Conservation (phyloP, 1,140 invertebrate species). For the Hyphantria cunea region DNA sequence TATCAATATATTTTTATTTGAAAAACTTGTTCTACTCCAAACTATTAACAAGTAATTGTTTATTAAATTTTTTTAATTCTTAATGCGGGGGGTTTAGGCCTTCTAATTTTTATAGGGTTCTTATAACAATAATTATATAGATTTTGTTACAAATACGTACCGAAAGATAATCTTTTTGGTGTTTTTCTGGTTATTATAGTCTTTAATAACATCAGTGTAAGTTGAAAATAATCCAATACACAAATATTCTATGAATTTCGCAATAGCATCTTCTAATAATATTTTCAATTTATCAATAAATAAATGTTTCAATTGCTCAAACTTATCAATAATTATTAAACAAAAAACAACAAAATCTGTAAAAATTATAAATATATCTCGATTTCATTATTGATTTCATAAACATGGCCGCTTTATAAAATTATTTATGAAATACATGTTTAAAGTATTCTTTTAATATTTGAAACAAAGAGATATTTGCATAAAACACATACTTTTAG, state of each 20-base stretch:
- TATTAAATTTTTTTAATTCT: conserved; percentile 26
- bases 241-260: not conserved
- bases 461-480: too few species aligned
- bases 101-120: conserved; percentile 36
- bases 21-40: conserved; percentile 20
- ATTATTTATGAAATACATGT: too few species aligned
- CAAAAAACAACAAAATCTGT: not conserved
- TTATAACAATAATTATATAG: conserved; percentile 8
- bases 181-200: too few species aligned
- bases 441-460: too few species aligned
- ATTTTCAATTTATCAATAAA: not conserved
- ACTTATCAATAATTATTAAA: too few species aligned
- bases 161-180: too few species aligned
- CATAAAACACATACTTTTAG: too few species aligned
- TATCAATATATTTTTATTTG: conserved; percentile 33
- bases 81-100: conserved; percentile 55
- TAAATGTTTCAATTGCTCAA: too few species aligned
- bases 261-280: not conserved
- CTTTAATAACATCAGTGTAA: too few species aligned
- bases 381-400: too few species aligned
- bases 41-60: conserved; percentile 26
- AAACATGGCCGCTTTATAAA: too few species aligned
- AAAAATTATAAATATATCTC: not conserved
- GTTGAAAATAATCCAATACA: not conserved
- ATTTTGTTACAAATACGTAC: not conserved